Percentiles rank a stretch among this genome's conserved stretches.
These are phyloP conservation scores for Andrena trimmerana DNA, from an alignment of 2,888 invertebrate genomes.

Conservation along the genomic window DNA sequence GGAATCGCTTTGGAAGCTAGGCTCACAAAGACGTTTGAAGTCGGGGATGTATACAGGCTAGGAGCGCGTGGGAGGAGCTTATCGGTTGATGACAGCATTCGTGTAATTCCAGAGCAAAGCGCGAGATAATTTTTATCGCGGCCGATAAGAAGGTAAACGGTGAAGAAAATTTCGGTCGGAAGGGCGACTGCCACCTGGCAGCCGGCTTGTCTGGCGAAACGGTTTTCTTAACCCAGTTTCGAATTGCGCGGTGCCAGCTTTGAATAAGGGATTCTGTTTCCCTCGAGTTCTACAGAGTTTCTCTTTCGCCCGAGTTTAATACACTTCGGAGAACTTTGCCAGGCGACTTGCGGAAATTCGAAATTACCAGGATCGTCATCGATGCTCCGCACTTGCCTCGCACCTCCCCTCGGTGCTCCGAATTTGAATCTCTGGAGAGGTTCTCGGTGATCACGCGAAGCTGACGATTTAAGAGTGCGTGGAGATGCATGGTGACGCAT, in stretches of 20 bases:
- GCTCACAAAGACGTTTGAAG: too few relatives aligned
- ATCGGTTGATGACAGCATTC: slow-evolving; percentile 14
- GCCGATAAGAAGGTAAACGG: slow-evolving; percentile 16
- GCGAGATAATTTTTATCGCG: slow-evolving; percentile 51
- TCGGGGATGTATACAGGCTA: not conserved
- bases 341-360: not conserved
- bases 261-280: slow-evolving; percentile 3
- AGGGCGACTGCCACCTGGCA: not conserved
- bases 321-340: not conserved
- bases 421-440: too few relatives aligned
- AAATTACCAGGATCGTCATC: not conserved
- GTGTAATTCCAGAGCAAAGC: slow-evolving; percentile 34
- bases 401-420: too few relatives aligned
- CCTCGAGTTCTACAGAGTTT: not conserved
- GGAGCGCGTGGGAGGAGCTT: not conserved
- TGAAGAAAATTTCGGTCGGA: slow-evolving; percentile 2
- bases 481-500: not conserved
- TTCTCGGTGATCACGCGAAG: too few relatives aligned
- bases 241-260: not conserved
- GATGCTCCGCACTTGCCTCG: not conserved
- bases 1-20: too few relatives aligned
- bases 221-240: slow-evolving; percentile 9
- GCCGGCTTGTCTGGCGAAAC: not conserved
- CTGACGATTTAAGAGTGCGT: not conserved
- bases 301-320: not conserved